phyloP scores from a whole-genome alignment of 1,140 invertebrate species.

The Teleopsis dalmanni region DNA sequence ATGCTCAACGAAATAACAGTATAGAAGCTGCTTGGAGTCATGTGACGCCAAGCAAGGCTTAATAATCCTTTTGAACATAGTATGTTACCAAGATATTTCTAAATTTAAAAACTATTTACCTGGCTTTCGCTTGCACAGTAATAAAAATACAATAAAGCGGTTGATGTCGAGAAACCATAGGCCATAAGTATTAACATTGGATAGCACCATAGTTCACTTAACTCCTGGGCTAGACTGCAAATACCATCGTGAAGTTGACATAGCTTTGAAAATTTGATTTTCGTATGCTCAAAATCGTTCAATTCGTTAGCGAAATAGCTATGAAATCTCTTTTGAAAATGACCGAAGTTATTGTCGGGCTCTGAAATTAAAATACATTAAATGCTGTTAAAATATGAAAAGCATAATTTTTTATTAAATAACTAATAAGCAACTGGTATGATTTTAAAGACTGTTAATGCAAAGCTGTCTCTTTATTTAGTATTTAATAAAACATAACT shows the following conservation, averaged over 20 bases:
- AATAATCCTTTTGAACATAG: too few species aligned
- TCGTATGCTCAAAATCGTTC: conserved; percentile 1
- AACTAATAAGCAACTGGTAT: not conserved
- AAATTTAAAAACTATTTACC: too few species aligned
- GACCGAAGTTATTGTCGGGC: not conserved
- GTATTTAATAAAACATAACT: not conserved
- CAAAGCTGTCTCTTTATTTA: not conserved
- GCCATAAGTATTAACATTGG: conserved; percentile 18
- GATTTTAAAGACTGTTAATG: not conserved
- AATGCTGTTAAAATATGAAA: not conserved
- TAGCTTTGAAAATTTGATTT: conserved; percentile 11
- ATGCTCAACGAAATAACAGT: not conserved
- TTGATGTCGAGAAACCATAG: conserved; percentile 15
- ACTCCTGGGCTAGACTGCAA: conserved; percentile 11
- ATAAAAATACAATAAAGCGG: conserved; percentile 19
- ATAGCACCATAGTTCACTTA: conserved; percentile 14
- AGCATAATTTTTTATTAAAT: not conserved
- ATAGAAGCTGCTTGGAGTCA: not conserved
- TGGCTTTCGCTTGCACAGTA: conserved; percentile 12
- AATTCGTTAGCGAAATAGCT: not conserved
- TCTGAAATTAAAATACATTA: not conserved
- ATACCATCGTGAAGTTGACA: conserved; percentile 16
- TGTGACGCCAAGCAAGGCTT: too few species aligned
- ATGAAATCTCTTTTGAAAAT: not conserved
- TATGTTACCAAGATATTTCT: too few species aligned